Base-by-base conservation (phyloP, 2,888 invertebrate genomes). In the Cosmia trapezina region DNA sequence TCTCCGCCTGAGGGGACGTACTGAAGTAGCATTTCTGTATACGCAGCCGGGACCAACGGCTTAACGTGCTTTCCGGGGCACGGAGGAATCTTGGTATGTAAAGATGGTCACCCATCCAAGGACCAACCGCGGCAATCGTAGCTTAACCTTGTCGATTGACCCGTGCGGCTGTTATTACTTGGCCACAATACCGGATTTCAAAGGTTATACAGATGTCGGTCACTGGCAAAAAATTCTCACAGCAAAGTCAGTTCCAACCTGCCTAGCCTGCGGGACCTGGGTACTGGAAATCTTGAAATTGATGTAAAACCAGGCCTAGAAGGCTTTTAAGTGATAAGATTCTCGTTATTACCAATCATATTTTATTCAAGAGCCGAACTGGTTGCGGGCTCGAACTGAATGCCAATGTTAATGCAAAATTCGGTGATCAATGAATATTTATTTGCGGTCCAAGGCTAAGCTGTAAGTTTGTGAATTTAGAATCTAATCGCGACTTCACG, bases 391-490 rank as follows among this genome's bases (percentile, higher is more conserved):
- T 78, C 71, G 78, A 67, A 70, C 72, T 84, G 85, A 89, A 89
- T 89, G 81, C 72, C 85, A 89, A 88, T 83, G 72, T 57, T 70
- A 83, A 84, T 83, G 81, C 81, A 83, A 86, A 88, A 84, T 83
- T 83, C 67, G 66, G 66, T 70, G 59, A 79, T 83, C 81, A 83
- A 84, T 88, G 85, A 87, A 87, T 89, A 87, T 85, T 86, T 87
- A 87, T 85, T 83, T 73, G 68, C 63, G 47, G 65, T 63, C 73
- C 83, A 87, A 81, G 79, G 83, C 78, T 83, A 57, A 59, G 43
- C 41, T 67, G 11, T 65, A 72, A 68, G 22, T 70, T 73, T n/a
- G 49, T 51, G 11, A 64, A 68, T 74, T 73, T 70, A 64, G 33
- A 53, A 70, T 28, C 12, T 54, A 73, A 70, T 66, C 41, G 62